Evolutionary conservation across 2,888 invertebrate species (phyloP), one percentile per base, ranked within the genome.

Genomic region (Corbicula japonica): DNA sequence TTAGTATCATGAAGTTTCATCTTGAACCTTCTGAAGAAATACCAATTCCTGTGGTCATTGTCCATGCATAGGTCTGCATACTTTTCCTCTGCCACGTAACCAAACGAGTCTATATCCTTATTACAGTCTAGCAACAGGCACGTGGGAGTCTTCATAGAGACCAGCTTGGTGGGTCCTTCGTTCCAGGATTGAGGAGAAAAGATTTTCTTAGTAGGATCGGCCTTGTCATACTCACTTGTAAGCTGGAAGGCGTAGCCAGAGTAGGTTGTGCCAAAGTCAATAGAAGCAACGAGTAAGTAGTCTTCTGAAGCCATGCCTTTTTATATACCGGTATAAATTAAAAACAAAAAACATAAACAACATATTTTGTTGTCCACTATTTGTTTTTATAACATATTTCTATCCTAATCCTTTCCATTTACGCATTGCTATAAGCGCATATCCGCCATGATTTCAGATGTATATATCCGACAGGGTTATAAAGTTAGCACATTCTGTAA

Each of bases 11-110:
- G 79, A 0, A 83, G 72, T 26, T 74, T 52, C 83, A 83, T 83
- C 63, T 83, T 83, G 30, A 83, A 83, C 32, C 83, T 65, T 44
- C 76, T 32, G 26, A 83, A 83, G 71, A 38, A 83, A 56, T 77
- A 83, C 56, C 62, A 83, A 21, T 76, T 63, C 15, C 52, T 30
- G 18, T 73, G 26, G 23, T 80, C 75, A 0, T 56, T 58, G 44
- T 83, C 83, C 54, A 76, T 30, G 18, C 76, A 61, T 2, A 83
- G 63, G 10, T 77, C 63, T 12, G 68, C 74, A 34, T 83, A 83
- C 23, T 75, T 69, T 12, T 79, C 76, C 66, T 83, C 83, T 2
- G 83, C 83, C 10, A 69, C 65, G 44, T 75, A 83, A 2, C 83
- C 83, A 63, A 83, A 83, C 32, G 75, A 76, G 23, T 75, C 75